Percentiles rank a stretch among this genome's conserved stretches.
These are phyloP conservation scores for Sminthurides bifidus DNA, from an alignment of 1,140 invertebrate genomes.

Conservation along the genomic window DNA sequence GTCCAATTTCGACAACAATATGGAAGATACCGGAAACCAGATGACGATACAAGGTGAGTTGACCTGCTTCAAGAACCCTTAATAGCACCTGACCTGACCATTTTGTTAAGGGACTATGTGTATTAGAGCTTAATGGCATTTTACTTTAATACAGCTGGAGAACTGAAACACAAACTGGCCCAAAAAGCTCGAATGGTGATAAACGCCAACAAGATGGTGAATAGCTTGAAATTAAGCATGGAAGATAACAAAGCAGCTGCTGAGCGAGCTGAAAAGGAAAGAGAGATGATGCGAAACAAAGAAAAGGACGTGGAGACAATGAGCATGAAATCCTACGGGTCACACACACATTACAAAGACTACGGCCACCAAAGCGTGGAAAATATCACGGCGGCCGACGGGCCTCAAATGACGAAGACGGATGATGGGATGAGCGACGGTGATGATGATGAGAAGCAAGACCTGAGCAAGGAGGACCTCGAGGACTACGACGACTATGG, in stretches of 20 bases:
- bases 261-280: slow-evolving; percentile 10
- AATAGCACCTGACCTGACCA: background rate
- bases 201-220: slow-evolving; percentile 27
- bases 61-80: background rate
- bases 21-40: slow-evolving; percentile 1
- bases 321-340: slow-evolving; percentile 84
- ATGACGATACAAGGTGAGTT: slow-evolving; percentile 19
- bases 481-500: slow-evolving; percentile 42
- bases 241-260: slow-evolving; percentile 7
- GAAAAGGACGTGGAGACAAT: slow-evolving; percentile 36
- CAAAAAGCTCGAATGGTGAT: slow-evolving; percentile 30
- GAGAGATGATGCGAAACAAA: slow-evolving; percentile 3
- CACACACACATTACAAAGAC: slow-evolving; percentile 66
- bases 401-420: slow-evolving; percentile 43
- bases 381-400: slow-evolving; percentile 12
- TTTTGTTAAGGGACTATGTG: background rate
- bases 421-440: slow-evolving; percentile 71
- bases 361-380: slow-evolving; percentile 29
- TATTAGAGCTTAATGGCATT: background rate
- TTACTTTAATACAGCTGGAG: slow-evolving; percentile 9
- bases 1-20: slow-evolving; percentile 11
- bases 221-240: slow-evolving; percentile 15
- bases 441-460: slow-evolving; percentile 72
- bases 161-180: slow-evolving; percentile 20
- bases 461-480: slow-evolving; percentile 78